A percentile compares a stretch with the other conserved stretches of the same genome.
Conservation (phyloP, 2,797 vertebrate species). For the Tangara arthus region DNA sequence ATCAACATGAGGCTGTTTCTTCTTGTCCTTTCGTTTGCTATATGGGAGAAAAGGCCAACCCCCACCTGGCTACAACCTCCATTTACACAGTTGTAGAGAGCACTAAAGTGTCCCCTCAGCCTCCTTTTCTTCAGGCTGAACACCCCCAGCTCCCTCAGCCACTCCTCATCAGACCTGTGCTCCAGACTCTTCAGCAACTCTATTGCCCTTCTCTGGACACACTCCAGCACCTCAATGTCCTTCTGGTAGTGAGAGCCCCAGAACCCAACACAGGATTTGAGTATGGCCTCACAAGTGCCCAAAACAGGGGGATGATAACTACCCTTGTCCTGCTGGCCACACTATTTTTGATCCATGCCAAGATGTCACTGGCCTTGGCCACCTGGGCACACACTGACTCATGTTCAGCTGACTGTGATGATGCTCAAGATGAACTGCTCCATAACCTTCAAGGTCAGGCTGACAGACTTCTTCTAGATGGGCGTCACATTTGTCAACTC, state of each 20-base stretch:
- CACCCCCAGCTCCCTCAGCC: rapidly evolving
- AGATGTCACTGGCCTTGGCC: neutral
- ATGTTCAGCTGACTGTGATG: neutral
- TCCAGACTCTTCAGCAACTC: neutral
- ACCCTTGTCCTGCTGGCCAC: neutral
- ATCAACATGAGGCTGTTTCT: neutral
- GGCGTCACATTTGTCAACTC: neutral
- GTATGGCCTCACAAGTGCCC: neutral
- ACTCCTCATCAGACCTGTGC: neutral
- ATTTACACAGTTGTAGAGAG: rapidly evolving
- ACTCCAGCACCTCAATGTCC: neutral
- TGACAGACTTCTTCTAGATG: neutral
- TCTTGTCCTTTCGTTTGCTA: neutral
- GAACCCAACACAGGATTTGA: rapidly evolving
- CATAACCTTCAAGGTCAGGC: neutral
- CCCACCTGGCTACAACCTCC: neutral
- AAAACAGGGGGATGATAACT: neutral
- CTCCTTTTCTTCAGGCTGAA: neutral
- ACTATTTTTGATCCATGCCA: neutral
- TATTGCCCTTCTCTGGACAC: rapidly evolving
- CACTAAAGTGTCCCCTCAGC: neutral
- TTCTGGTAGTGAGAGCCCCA: neutral
- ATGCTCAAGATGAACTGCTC: neutral
- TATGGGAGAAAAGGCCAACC: neutral
- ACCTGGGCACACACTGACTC: neutral